Evolutionary conservation across 2,797 vertebrate genomes (phyloP).

Genomic region (Gastrophryne carolinensis): DNA sequence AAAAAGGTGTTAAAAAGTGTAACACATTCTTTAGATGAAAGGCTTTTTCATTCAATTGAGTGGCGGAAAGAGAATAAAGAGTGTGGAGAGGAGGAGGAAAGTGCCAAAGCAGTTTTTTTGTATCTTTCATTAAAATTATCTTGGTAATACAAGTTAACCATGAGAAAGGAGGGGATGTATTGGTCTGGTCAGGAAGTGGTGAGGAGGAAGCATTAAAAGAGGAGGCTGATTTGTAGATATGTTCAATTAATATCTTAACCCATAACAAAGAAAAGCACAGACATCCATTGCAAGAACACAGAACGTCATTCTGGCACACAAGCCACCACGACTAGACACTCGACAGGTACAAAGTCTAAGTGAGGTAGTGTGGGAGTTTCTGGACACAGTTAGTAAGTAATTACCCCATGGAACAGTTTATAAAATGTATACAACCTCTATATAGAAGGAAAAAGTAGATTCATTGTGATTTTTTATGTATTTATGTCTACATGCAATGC

Average conservation of each 20-base stretch:
- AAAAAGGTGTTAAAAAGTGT: background rate
- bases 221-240: constrained; percentile 21
- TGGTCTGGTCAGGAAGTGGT: constrained; percentile 20
- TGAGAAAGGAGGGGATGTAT: constrained; percentile 34
- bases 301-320: background rate
- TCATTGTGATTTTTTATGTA: background rate
- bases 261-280: background rate
- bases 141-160: constrained; percentile 44
- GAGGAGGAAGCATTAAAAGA: constrained; percentile 38
- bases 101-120: constrained; percentile 7
- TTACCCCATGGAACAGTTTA: constrained; percentile 4
- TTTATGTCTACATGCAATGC: background rate
- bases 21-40: constrained; percentile 44
- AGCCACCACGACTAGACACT: constrained; percentile 4
- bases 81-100: constrained; percentile 23
- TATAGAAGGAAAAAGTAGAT: background rate
- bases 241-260: constrained; percentile 27
- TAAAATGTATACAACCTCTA: background rate
- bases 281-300: constrained; percentile 6
- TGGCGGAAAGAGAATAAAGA: constrained; percentile 35
- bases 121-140: constrained; percentile 29
- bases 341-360: constrained; percentile 7
- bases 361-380: constrained; percentile 18
- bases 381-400: constrained; percentile 30
- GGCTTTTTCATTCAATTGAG: constrained; percentile 45